Percentiles rank a stretch among this genome's conserved stretches.
Conservation (phyloP, 2,888 invertebrate species). For the Cephonodes hylas region DNA sequence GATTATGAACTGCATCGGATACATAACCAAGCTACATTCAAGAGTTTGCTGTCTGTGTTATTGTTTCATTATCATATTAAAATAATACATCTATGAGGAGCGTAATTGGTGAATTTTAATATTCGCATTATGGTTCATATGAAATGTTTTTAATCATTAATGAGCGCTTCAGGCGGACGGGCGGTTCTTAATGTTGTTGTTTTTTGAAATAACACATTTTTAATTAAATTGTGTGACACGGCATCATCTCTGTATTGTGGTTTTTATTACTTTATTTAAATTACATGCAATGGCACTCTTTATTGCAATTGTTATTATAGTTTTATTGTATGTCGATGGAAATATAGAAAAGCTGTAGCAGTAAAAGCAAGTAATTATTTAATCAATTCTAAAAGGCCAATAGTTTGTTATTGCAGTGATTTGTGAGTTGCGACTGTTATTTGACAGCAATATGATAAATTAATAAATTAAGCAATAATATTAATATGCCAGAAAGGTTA, state of each 20-base stretch:
- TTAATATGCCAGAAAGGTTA: no score
- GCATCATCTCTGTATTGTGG: background rate
- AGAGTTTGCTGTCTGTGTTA: background rate
- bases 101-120: background rate
- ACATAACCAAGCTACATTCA: background rate
- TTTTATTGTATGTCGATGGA: no score
- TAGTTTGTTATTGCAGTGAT: no score
- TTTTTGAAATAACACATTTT: background rate
- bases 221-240: background rate
- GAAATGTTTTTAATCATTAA: background rate
- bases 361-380: no score
- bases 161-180: background rate
- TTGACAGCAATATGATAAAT: no score
- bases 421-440: no score
- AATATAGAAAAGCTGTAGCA: no score
- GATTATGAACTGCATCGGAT: slow-evolving; percentile 21
- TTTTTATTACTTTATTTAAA: background rate
- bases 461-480: no score
- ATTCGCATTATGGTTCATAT: background rate
- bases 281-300: no score
- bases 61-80: background rate
- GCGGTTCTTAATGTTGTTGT: background rate
- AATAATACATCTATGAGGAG: background rate
- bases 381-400: no score
- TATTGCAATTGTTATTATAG: background rate